These are phyloP conservation scores for Cephus spinipes DNA, from an alignment of 2,888 invertebrate genomes.

Conservation along the genomic window DNA sequence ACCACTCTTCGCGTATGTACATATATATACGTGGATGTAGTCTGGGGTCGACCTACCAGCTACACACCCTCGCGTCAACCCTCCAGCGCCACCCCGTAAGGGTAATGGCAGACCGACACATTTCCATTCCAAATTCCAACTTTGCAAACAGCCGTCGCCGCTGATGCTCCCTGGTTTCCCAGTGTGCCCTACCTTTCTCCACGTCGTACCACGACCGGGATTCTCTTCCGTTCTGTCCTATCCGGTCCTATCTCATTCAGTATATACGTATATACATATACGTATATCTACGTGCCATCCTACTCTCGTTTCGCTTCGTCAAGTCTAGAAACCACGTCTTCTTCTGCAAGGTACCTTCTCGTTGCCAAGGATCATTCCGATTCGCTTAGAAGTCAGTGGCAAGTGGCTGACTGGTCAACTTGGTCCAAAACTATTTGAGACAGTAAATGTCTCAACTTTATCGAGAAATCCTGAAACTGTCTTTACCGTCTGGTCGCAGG, in stretches of 20 bases:
- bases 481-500: background rate
- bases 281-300: background rate
- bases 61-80: background rate
- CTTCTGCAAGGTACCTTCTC: background rate
- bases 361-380: background rate
- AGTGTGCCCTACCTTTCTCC: conserved; percentile 1
- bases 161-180: background rate
- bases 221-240: conserved; percentile 4
- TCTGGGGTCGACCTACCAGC: background rate
- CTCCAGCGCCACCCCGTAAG: background rate
- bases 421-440: background rate
- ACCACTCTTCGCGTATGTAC: background rate
- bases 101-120: conserved; percentile 6
- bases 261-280: background rate
- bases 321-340: background rate
- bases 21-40: background rate
- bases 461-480: background rate
- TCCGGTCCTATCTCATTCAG: background rate
- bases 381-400: background rate
- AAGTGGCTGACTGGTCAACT: background rate
- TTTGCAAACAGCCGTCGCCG: conserved; percentile 6
- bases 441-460: background rate
- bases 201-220: background rate
- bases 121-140: conserved; percentile 8
- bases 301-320: background rate